phyloP scores from a whole-genome alignment of 2,888 invertebrate species.

The Drosophila macrospina region DNA sequence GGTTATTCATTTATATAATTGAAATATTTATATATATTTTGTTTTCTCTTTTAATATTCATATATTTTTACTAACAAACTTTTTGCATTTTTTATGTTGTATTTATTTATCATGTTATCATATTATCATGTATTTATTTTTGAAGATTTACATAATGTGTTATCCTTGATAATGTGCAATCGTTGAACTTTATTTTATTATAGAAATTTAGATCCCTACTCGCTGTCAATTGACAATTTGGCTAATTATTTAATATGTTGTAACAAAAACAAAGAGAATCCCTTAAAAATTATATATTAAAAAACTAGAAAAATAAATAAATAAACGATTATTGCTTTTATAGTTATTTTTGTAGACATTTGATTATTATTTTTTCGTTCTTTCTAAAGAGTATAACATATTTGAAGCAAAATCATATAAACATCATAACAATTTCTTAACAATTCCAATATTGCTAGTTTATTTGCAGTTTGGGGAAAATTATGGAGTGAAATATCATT shows the following conservation, averaged over 20 bases:
- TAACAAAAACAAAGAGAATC: slow-evolving; percentile 26
- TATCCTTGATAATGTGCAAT: slow-evolving; percentile 35
- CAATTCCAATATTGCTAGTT: slow-evolving; percentile 33
- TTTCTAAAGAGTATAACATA: slow-evolving; percentile 15
- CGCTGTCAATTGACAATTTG: slow-evolving; percentile 40
- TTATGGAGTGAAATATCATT: slow-evolving; percentile 6
- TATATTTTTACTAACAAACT: slow-evolving; percentile 32
- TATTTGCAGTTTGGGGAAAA: slow-evolving; percentile 12
- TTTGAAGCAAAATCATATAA: slow-evolving; percentile 30
- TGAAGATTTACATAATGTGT: slow-evolving; percentile 33
- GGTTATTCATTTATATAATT: slow-evolving; percentile 19
- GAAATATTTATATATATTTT: slow-evolving; percentile 16
- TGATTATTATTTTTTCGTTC: background rate
- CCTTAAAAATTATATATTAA: slow-evolving; percentile 4
- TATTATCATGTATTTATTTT: slow-evolving; percentile 9
- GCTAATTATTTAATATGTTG: slow-evolving; percentile 32
- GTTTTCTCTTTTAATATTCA: slow-evolving; percentile 26
- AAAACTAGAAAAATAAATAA: slow-evolving; percentile 15
- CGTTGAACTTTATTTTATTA: slow-evolving; percentile 9
- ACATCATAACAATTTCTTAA: slow-evolving; percentile 26
- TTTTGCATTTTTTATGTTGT: slow-evolving; percentile 12
- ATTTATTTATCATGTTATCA: too few species aligned
- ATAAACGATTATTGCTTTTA: slow-evolving; percentile 4
- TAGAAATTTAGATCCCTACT: slow-evolving; percentile 13
- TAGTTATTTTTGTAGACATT: slow-evolving; percentile 19